phyloP scores from a whole-genome alignment of 2,888 invertebrate species.

The Agrochola macilenta region DNA sequence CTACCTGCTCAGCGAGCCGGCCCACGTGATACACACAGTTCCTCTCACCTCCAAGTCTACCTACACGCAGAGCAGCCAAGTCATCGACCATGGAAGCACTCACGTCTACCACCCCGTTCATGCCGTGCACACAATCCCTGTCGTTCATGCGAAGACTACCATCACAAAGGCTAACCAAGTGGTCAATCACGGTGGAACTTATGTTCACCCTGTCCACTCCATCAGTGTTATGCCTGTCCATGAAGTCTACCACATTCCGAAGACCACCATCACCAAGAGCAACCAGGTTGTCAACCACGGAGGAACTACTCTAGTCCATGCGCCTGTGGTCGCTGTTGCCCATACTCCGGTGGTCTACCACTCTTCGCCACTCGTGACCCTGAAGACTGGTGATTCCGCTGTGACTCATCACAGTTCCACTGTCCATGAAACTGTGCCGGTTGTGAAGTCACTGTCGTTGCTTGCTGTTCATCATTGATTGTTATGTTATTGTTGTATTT shows the following conservation, averaged over 20 bases:
- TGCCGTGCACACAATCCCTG: slow-evolving; percentile 52
- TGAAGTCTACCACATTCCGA: slow-evolving; percentile 67
- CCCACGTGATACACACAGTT: slow-evolving; percentile 69
- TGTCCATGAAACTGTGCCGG: slow-evolving; percentile 82
- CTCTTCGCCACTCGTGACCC: slow-evolving; percentile 72
- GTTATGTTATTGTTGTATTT: slow-evolving; percentile 42
- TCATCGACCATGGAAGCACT: slow-evolving; percentile 78
- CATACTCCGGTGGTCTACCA: slow-evolving; percentile 74
- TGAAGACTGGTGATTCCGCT: slow-evolving; percentile 82
- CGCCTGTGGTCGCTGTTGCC: slow-evolving; percentile 63
- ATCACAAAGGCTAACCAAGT: slow-evolving; percentile 81
- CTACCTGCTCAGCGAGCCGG: slow-evolving; percentile 69
- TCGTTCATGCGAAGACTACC: slow-evolving; percentile 73
- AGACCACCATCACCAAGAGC: slow-evolving; percentile 80
- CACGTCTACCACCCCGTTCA: slow-evolving; percentile 71
- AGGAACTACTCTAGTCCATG: slow-evolving; percentile 70
- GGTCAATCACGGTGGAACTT: slow-evolving; percentile 77
- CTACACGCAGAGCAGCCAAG: slow-evolving; percentile 75
- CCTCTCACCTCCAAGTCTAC: slow-evolving; percentile 76
- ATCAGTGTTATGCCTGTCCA: slow-evolving; percentile 71
- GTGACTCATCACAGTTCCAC: slow-evolving; percentile 88
- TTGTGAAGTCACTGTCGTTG: slow-evolving; percentile 74
- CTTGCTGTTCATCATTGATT: slow-evolving; percentile 77
- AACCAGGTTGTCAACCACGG: slow-evolving; percentile 82
- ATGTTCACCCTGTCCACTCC: slow-evolving; percentile 72